phyloP scores from a whole-genome alignment of 2,888 invertebrate genomes.

The Philereme vetulata region DNA sequence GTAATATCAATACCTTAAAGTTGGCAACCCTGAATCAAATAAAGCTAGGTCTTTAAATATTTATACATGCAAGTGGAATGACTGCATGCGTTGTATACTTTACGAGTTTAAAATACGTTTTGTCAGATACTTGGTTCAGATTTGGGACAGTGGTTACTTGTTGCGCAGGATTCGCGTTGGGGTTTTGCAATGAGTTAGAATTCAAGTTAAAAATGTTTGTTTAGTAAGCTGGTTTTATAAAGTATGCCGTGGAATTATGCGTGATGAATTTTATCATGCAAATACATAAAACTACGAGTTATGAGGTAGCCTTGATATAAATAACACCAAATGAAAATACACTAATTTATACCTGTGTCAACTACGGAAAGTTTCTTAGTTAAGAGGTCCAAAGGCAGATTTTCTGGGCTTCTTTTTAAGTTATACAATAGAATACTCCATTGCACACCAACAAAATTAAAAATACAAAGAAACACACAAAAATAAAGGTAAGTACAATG shows the following conservation, averaged over 20 bases:
- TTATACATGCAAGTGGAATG: conserved; percentile 26
- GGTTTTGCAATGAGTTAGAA: conserved; percentile 29
- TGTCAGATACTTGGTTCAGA: conserved; percentile 28
- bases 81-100: conserved; percentile 38
- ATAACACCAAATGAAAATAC: background rate
- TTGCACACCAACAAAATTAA: too few species aligned
- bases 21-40: conserved; percentile 21
- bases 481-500: too few species aligned
- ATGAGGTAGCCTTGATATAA: background rate
- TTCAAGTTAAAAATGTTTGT: conserved; percentile 25
- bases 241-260: conserved; percentile 8
- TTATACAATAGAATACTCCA: too few species aligned
- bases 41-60: conserved; percentile 35
- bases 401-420: too few species aligned
- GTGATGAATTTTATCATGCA: conserved; percentile 10
- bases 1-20: background rate
- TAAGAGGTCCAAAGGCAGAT: too few species aligned
- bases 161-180: conserved; percentile 31
- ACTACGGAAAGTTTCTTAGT: too few species aligned
- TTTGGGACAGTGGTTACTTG: conserved; percentile 32
- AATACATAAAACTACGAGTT: background rate
- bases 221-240: conserved; percentile 23
- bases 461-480: too few species aligned
- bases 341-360: background rate
- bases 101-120: conserved; percentile 35